phyloP scores from a whole-genome alignment of 1,140 invertebrate species.

The Meloidogyne hapla region DNA sequence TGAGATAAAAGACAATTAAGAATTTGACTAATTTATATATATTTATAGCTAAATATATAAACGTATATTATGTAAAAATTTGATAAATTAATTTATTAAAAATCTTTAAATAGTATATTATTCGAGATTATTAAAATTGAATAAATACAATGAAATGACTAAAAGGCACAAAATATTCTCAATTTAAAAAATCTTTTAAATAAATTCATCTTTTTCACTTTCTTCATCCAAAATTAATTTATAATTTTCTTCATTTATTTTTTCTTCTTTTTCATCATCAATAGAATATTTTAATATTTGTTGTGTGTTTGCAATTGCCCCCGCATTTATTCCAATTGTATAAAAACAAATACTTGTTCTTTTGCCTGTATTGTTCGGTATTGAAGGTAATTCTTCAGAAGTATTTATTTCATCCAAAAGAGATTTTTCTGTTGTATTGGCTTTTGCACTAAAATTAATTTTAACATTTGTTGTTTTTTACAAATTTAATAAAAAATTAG shows the following conservation, averaged over 20 bases:
- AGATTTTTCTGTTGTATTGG: not conserved
- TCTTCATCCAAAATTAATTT: not conserved
- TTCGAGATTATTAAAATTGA: no score
- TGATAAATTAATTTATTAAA: no score
- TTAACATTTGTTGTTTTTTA: no score
- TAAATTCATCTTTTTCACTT: slow-evolving; percentile 1
- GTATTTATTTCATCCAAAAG: not conserved
- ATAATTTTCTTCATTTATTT: not conserved
- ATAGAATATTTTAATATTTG: slow-evolving; percentile 14
- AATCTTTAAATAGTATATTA: no score
- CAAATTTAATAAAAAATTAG: no score
- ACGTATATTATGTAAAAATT: no score
- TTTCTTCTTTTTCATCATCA: not conserved
- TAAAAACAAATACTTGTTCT: not conserved
- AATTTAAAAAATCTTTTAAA: not conserved
- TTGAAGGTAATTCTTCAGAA: not conserved
- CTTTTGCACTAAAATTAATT: not conserved
- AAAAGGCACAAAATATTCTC: no score
- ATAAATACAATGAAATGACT: no score
- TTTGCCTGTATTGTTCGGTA: not conserved
- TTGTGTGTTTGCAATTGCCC: not conserved
- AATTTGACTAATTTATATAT: no score
- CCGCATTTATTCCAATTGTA: not conserved
- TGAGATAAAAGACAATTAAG: no score
- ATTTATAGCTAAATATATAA: no score